phyloP scores from a whole-genome alignment of 2,888 invertebrate genomes.

The Synergus laeviventris region DNA sequence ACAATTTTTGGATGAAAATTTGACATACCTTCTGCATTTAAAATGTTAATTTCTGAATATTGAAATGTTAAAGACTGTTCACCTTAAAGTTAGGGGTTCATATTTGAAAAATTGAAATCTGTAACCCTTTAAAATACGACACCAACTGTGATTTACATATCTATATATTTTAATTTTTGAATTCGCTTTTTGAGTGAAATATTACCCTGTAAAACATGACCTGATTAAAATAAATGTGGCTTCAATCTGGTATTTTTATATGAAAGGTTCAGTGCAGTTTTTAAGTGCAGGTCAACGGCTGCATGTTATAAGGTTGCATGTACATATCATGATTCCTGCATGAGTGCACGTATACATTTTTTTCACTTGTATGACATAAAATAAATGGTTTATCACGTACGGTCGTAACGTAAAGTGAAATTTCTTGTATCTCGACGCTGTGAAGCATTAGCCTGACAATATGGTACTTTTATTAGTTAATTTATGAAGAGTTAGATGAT shows the following conservation, averaged over 20 bases:
- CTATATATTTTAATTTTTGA: too few species aligned
- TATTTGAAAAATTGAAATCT: too few species aligned
- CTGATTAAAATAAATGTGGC: too few species aligned
- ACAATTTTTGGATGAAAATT: too few species aligned
- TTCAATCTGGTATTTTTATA: background rate
- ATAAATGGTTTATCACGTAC: conserved; percentile 3
- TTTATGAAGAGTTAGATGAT: conserved; percentile 53
- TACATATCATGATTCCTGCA: background rate
- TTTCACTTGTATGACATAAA: conserved; percentile 19
- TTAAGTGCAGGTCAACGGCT: background rate
- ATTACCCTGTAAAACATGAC: too few species aligned
- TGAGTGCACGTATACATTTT: background rate
- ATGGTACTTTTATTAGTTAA: conserved; percentile 47
- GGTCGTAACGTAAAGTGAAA: conserved; percentile 27
- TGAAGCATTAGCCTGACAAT: conserved; percentile 50
- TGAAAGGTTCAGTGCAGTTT: background rate
- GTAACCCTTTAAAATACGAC: too few species aligned
- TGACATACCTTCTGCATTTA: too few species aligned
- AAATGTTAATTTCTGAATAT: too few species aligned
- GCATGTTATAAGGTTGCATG: background rate
- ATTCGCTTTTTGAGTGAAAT: too few species aligned
- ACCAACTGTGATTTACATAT: too few species aligned
- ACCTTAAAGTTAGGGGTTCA: too few species aligned
- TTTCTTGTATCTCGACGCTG: conserved; percentile 43
- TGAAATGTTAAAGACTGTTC: too few species aligned